Base-by-base conservation (phyloP, 2,888 invertebrate species). In the Heliconius erato region DNA sequence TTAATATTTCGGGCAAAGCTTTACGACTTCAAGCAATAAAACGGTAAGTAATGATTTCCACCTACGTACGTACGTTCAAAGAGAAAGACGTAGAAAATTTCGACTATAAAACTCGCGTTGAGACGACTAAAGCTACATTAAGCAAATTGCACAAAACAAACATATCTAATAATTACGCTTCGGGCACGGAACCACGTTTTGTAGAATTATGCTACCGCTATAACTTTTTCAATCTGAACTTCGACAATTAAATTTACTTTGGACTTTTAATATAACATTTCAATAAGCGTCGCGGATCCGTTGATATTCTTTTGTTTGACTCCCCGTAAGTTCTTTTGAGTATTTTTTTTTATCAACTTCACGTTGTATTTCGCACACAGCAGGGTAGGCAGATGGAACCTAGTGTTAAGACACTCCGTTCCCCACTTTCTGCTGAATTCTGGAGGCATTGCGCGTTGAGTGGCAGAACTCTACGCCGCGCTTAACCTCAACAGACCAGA, bases 181-280 rank as follows among this genome's bases (percentile, higher is more conserved):
- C 88, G 88, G 89, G 91, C 90, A 89, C 89, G 88, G 89, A 89
- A 89, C 86, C 91, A 89, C 91, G 91, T 91, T 93, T 89, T 90
- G 91, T 90, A 88, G 90, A 94, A 94, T 93, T 94, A 94, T 92
- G 92, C 91, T 92, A 92, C 93, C 92, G 90, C 90, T 89, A 87
- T 92, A 95, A 95, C 95, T 95, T 95, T 95, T 95, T 95, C 94
- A 95, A 95, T 95, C 93, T 91, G 90, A 95, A 95, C 95, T 95
- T 95, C 91, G 91, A 93, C 94, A 95, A 95, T 95, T 95, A 94
- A 94, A 94, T 95, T 94, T 93, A 93, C 91, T 92, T 90, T 87
- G 88, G 91, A 91, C 92, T 91, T 35, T 91, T 90, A 91, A 93
- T 91, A 91, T 92, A 93, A 93, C 91, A 93, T 94, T 95, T 94